These are phyloP conservation scores for Harmothoe impar DNA, from an alignment of 2,888 invertebrate species.

Conservation along the genomic window DNA sequence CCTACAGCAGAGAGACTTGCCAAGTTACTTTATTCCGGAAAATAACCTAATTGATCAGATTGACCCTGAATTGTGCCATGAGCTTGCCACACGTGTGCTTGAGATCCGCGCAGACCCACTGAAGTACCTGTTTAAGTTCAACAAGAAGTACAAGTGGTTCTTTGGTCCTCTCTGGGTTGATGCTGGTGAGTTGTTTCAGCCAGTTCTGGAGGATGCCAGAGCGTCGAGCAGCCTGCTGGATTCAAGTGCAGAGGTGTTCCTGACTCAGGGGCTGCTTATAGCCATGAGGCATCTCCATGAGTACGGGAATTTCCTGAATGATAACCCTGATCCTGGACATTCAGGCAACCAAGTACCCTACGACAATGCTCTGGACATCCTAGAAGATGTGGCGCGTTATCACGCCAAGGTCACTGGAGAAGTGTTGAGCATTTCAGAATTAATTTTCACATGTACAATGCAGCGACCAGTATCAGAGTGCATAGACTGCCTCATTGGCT, in stretches of 20 bases:
- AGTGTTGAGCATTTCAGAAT: neutral
- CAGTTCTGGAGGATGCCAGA: conserved; percentile 17
- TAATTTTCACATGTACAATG: no score
- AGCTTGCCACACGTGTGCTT: neutral
- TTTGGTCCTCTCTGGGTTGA: neutral
- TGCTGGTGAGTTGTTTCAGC: neutral
- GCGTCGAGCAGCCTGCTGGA: neutral
- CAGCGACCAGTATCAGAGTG: neutral
- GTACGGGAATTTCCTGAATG: neutral
- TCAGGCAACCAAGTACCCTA: neutral
- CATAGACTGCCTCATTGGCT: neutral
- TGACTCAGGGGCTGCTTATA: neutral
- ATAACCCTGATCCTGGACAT: neutral
- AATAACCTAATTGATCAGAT: conserved; percentile 51
- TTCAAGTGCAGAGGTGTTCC: neutral
- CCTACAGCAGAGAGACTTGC: neutral
- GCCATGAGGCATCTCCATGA: neutral
- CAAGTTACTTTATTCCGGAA: conserved; percentile 55
- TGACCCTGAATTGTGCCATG: neutral
- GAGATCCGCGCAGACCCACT: conserved; percentile 39
- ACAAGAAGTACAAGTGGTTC: conserved; percentile 48
- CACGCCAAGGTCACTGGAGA: neutral
- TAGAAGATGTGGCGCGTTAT: neutral
- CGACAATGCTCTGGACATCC: conserved; percentile 43
- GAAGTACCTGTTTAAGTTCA: conserved; percentile 34